phyloP scores from a whole-genome alignment of 2,113 vertebrate genomes.

The Colossoma macropomum region DNA sequence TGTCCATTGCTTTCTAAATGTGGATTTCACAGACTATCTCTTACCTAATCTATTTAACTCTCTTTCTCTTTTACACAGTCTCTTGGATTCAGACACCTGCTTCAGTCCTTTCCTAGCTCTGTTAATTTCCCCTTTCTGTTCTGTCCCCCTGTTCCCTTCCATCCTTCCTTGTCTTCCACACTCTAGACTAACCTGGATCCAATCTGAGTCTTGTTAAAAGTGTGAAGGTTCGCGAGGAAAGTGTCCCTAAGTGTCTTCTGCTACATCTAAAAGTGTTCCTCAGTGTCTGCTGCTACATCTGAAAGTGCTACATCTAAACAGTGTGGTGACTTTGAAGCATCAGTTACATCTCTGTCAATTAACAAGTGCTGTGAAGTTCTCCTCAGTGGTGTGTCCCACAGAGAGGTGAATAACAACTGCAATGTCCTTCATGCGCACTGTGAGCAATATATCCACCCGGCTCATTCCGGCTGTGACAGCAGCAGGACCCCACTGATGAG shows the following conservation, averaged over 20 bases:
- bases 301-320: neutral
- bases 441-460: constrained; percentile 24
- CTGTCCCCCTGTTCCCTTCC: neutral
- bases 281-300: constrained; percentile 18
- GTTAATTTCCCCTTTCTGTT: neutral
- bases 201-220: constrained; percentile 17
- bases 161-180: neutral
- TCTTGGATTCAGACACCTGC: neutral
- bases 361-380: neutral
- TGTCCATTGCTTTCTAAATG: neutral
- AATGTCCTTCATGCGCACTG: constrained; percentile 37
- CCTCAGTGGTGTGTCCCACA: neutral
- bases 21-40: neutral
- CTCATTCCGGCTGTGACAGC: constrained; percentile 29
- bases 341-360: constrained; percentile 13
- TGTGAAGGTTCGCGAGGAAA: neutral
- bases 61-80: neutral
- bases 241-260: neutral
- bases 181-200: constrained; percentile 7
- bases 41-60: neutral
- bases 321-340: neutral
- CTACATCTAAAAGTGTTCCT: neutral
- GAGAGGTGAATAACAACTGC: neutral
- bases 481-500: constrained; percentile 48
- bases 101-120: neutral